Base-by-base conservation (phyloP, 2,113 vertebrate genomes). In the Lagopus muta region DNA sequence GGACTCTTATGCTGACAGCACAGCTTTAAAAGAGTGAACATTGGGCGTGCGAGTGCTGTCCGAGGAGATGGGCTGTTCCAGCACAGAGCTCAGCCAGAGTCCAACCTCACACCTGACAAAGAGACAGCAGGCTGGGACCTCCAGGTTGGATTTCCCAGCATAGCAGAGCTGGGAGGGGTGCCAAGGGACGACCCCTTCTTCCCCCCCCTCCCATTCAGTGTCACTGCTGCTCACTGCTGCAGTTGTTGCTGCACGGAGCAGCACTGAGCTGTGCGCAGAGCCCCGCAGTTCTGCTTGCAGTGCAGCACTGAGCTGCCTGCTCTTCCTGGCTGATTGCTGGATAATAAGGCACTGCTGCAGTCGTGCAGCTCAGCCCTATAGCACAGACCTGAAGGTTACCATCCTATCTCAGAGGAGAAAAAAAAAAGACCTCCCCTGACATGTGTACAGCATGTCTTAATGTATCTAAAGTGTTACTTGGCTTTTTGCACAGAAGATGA, bases 281-380 rank as follows among this genome's bases (percentile, higher is more conserved):
- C 8, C 5, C 28, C 1, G 9, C 0, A 0, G 11, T 14, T 38
- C 18, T 19, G 34, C 30, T 70, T 62, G 57, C 36, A 45, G 28
- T 11, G 54, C 66, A 47, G n/a, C 54, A 28, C 0, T 1, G n/a
- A 58, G 61, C 20, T 58, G 38, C 66, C 54, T n/a, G 55, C 60
- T 70, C 13, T 13, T 21, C 42, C 27, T 43, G 57, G 12, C n/a
- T 3, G 3, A 4, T 60, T 32, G 18, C 69, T 43, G 55, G 40
- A 3, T 34, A 12, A 48, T 12, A 12, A 1, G 0, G 38, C 0
- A 0, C 4, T 73, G 71, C 20, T 57, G 20, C 57, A 38, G n/a
- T 27, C 0, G 0, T n/a, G 36, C 48, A 25, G 42, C 22, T 78
- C 21, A n/a, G 17, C 8, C 62, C 11, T 54, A 6, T 14, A 66